Base-by-base conservation (phyloP, 1,140 invertebrate species). In the Anastrepha obliqua region DNA sequence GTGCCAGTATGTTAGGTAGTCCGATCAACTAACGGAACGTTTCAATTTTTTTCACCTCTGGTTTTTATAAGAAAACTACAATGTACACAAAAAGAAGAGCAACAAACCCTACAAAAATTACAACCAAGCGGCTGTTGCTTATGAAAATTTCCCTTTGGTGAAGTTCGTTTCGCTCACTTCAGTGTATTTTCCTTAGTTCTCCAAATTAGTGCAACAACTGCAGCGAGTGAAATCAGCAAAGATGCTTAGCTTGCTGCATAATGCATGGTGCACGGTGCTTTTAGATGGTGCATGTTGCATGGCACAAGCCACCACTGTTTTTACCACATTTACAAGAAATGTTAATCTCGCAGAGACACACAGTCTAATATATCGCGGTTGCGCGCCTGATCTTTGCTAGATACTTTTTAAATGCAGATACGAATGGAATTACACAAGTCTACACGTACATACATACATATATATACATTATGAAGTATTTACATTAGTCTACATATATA, bases 141-240 rank as follows among this genome's bases (percentile, higher is more conserved):
- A 55, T 55, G 51, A 55, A 5, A 55, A 55, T 55, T 55, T 55
- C 51, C 51, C 1, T 55, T 5, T 55, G 51, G 51, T 55, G 9
- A 55, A 5, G 5, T 55, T 55, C 9, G 51, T 9, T 55, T 55
- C 51, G 51, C 51, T 55, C 5, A 1, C 51, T 55, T 1, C 51
- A 55, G 51, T 55, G 51, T 55, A 7, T 55, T 55, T 55, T 55
- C 9, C 67, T 74, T 74, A 39, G 7, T 44, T 44, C 13, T 42
- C 7, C 15, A 74, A 74, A 74, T 74, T 74, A 74, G 39, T 74
- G 42, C 42, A 74, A 74, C 42, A 74, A 74, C 39, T 39, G 67
- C 67, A 74, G 17, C 15, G 42, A 11, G 13, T 74, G 42, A 3
- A 74, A 74, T 55, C 51, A 55, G 5, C 51, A 55, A 5, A 55